Conservation (phyloP, 2,113 vertebrate genomes). For the Thalassoma bifasciatum region DNA sequence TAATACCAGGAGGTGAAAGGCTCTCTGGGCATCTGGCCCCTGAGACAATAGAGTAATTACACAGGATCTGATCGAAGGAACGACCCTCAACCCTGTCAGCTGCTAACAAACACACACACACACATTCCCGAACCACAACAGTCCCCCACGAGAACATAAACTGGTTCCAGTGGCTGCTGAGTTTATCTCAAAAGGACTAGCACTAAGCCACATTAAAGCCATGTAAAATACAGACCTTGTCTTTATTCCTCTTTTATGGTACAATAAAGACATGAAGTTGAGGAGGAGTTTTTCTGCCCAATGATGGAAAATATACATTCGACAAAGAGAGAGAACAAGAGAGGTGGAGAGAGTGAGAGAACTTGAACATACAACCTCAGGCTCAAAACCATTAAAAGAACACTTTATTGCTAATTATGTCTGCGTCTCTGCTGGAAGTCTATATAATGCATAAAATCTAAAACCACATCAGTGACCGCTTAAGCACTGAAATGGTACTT, state of each 20-base stretch:
- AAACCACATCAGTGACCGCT: conserved; percentile 11
- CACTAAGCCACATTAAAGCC: conserved; percentile 4
- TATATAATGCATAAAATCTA: conserved; percentile 27
- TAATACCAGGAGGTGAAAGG: conserved; percentile 38
- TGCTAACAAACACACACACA: conserved; percentile 29
- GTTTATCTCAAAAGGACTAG: not conserved
- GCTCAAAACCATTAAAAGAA: conserved; percentile 38
- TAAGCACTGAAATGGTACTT: conserved; percentile 17
- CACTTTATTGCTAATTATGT: conserved; percentile 34
- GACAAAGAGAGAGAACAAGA: not conserved
- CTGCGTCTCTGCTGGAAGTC: conserved; percentile 13
- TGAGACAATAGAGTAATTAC: conserved; percentile 80
- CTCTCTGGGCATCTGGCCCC: conserved; percentile 58
- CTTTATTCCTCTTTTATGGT: not conserved
- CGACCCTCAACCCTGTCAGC: conserved; percentile 46
- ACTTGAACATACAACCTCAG: conserved; percentile 17
- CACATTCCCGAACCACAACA: conserved; percentile 23
- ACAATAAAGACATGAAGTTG: not conserved
- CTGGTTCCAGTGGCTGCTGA: not conserved
- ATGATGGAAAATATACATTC: conserved; percentile 1
- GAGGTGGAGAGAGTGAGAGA: not conserved
- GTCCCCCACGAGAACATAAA: conserved; percentile 2
- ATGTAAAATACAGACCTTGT: not conserved
- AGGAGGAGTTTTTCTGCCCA: not conserved
- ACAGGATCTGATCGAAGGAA: conserved; percentile 65